These are phyloP conservation scores for Steinernema scapterisci DNA, from an alignment of 2,888 invertebrate genomes.

Conservation along the genomic window DNA sequence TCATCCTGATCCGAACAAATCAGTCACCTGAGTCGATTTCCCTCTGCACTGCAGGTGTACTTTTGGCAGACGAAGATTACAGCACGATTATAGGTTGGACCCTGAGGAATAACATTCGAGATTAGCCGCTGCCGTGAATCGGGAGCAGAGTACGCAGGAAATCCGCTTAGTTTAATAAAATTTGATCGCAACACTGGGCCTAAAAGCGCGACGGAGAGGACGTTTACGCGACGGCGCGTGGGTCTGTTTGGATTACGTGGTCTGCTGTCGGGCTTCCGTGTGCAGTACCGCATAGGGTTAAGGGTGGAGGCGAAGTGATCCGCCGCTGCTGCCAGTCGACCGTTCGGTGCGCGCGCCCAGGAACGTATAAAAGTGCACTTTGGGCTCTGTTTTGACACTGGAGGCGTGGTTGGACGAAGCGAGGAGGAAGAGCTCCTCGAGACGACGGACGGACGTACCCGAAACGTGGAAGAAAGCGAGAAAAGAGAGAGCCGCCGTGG, in stretches of 20 bases:
- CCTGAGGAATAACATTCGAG: too few species aligned
- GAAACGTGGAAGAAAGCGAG: neutral
- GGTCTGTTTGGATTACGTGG: too few species aligned
- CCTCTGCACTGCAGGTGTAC: neutral
- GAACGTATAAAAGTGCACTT: constrained; percentile 11
- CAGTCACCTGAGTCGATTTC: neutral
- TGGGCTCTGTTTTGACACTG: constrained; percentile 13
- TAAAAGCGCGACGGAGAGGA: too few species aligned
- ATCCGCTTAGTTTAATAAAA: too few species aligned
- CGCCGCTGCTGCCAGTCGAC: constrained; percentile 14
- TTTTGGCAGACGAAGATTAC: neutral
- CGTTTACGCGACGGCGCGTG: too few species aligned
- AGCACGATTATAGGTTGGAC: too few species aligned
- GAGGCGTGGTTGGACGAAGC: constrained; percentile 17
- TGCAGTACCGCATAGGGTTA: too few species aligned
- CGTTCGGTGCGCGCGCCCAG: constrained; percentile 11
- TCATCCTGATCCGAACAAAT: neutral
- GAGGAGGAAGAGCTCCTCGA: neutral
- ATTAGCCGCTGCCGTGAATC: too few species aligned
- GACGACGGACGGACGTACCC: constrained; percentile 6
- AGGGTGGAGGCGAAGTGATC: neutral
- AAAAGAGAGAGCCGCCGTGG: neutral
- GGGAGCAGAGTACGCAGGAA: too few species aligned
- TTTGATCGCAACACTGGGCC: too few species aligned
- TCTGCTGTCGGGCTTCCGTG: too few species aligned